Evolutionary conservation across 2,113 vertebrate genomes (phyloP).

Genomic region (Acanthochromis polyacanthus): DNA sequence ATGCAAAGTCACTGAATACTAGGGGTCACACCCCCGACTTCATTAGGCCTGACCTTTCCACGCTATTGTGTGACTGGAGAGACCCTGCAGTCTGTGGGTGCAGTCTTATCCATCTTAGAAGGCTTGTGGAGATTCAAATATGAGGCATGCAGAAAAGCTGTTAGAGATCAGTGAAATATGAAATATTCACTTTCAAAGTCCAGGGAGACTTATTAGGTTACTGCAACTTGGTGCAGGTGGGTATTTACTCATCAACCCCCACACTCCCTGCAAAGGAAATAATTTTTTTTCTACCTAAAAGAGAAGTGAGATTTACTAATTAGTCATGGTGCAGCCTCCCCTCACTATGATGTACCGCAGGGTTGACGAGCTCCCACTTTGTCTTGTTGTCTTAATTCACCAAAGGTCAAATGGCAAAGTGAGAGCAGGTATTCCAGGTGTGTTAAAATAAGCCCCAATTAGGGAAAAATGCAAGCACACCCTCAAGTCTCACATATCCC

Average conservation of each 20-base stretch:
- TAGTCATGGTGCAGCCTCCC: constrained; percentile 78
- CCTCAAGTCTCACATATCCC: constrained; percentile 63
- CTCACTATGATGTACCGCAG: constrained; percentile 63
- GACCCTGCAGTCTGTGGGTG: constrained; percentile 67
- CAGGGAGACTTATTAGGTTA: constrained; percentile 79
- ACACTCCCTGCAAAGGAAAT: constrained; percentile 63
- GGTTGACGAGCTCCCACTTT: constrained; percentile 66
- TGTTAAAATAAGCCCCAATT: constrained; percentile 77
- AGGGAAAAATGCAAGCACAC: constrained; percentile 75
- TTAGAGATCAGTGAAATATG: constrained; percentile 76
- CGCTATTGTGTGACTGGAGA: constrained; percentile 79
- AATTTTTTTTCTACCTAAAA: constrained; percentile 66
- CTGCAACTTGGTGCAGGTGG: constrained; percentile 74
- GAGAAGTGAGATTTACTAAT: constrained; percentile 78
- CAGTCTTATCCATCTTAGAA: constrained; percentile 57
- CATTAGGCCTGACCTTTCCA: constrained; percentile 85
- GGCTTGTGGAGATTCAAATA: constrained; percentile 70
- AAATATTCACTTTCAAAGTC: constrained; percentile 82
- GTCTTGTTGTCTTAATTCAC: constrained; percentile 73
- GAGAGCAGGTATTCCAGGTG: constrained; percentile 80
- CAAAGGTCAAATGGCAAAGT: constrained; percentile 79
- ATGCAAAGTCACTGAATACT: constrained; percentile 80
- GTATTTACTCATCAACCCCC: constrained; percentile 77
- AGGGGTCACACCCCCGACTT: constrained; percentile 82
- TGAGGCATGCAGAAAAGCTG: constrained; percentile 72